A percentile compares a stretch with the other conserved stretches of the same genome.
Conservation (phyloP, 2,888 invertebrate species). For the Therioaphis trifolii region DNA sequence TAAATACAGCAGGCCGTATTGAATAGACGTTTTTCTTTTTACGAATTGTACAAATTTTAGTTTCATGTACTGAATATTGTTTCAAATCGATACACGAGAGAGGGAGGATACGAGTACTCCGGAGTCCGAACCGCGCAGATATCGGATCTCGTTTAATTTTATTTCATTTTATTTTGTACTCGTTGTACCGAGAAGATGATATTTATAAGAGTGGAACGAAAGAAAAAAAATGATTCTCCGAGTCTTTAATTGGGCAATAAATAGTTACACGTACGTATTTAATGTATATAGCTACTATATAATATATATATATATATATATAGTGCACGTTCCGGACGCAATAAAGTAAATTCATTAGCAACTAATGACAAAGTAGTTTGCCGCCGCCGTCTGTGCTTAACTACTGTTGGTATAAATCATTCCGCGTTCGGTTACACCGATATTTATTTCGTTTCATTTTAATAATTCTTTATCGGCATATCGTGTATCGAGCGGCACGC, state of each 20-base stretch:
- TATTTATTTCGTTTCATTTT: conserved; percentile 49
- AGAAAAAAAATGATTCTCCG: conserved; percentile 17
- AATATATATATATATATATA: neutral
- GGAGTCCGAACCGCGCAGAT: neutral
- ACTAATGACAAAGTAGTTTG: conserved; percentile 63
- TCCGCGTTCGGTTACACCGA: conserved; percentile 51
- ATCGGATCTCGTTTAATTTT: conserved; percentile 42
- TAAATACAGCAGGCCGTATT: no score
- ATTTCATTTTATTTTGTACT: neutral
- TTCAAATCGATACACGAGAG: no score
- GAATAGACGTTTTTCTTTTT: no score
- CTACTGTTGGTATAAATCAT: conserved; percentile 60
- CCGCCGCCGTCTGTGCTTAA: conserved; percentile 44
- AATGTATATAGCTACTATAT: no score
- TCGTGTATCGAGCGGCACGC: conserved; percentile 36
- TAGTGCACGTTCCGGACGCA: conserved; percentile 49
- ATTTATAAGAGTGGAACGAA: conserved; percentile 16
- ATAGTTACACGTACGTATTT: no score
- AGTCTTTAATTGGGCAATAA: conserved; percentile 61
- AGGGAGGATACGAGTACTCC: no score
- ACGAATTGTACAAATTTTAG: no score
- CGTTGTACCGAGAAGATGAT: conserved; percentile 33
- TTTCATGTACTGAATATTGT: no score
- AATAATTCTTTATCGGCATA: conserved; percentile 51
- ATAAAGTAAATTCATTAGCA: conserved; percentile 63